Evolutionary conservation across 2,113 vertebrate genomes (phyloP).

Genomic region (Guaruba guarouba): DNA sequence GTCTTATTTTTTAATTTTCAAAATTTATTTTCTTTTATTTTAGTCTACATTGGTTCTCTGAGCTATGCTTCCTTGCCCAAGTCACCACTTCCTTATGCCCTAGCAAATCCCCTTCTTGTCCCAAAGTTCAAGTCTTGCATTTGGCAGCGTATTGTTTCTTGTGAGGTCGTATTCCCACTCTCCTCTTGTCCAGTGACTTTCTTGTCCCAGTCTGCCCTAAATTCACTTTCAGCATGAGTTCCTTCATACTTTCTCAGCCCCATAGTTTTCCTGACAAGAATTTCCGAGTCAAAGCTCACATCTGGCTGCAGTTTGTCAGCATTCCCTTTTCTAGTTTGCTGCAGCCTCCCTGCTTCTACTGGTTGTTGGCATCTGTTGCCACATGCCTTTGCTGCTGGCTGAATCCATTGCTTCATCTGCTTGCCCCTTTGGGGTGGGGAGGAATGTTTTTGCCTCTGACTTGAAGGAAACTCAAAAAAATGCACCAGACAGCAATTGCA

Average conservation of each 20-base stretch:
- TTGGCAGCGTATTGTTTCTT: neutral
- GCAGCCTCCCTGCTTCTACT: neutral
- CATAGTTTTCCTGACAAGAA: neutral
- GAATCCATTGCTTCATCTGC: neutral
- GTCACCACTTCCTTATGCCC: neutral
- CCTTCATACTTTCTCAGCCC: neutral
- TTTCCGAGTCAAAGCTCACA: neutral
- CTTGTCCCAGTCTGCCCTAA: neutral
- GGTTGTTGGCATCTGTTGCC: neutral
- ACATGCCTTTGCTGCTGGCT: constrained; percentile 7
- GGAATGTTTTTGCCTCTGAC: neutral
- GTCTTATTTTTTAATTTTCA: neutral
- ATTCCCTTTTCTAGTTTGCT: constrained; percentile 11
- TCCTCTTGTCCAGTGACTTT: neutral
- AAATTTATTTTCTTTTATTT: neutral
- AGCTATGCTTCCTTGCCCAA: neutral
- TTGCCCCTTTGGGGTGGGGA: neutral
- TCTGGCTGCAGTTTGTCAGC: neutral
- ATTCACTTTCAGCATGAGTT: neutral
- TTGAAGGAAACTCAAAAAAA: neutral
- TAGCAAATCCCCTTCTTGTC: neutral
- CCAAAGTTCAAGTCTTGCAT: neutral
- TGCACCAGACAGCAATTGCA: neutral
- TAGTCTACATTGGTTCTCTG: neutral
- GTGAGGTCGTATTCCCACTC: neutral